These are phyloP conservation scores for Scaptodrosophila lebanonensis DNA, from an alignment of 1,140 invertebrate species.

Conservation along the genomic window DNA sequence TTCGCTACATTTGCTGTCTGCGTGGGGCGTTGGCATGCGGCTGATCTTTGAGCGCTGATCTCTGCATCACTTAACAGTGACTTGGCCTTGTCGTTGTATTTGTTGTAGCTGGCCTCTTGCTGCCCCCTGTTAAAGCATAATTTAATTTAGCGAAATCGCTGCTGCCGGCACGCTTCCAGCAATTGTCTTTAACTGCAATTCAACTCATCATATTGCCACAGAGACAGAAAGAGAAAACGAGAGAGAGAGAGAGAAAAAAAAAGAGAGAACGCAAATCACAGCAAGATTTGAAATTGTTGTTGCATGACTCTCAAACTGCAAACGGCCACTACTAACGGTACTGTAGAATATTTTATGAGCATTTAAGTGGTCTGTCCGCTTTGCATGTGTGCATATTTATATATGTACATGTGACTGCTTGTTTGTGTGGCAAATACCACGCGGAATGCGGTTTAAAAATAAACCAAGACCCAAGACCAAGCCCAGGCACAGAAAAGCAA, in stretches of 20 bases:
- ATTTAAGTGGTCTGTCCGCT: too few relatives aligned
- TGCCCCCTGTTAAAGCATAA: slow-evolving; percentile 52
- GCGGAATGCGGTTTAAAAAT: slow-evolving; percentile 72
- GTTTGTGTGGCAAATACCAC: slow-evolving; percentile 27
- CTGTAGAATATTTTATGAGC: slow-evolving; percentile 28
- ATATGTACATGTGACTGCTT: background rate
- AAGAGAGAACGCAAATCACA: slow-evolving; percentile 29
- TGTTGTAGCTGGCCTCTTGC: slow-evolving; percentile 31
- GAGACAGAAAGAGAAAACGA: too few relatives aligned
- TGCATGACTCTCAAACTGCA: slow-evolving; percentile 44
- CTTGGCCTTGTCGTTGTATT: slow-evolving; percentile 6
- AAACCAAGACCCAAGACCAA: slow-evolving; percentile 48
- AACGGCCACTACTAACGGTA: slow-evolving; percentile 55
- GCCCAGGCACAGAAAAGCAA: slow-evolving; percentile 32
- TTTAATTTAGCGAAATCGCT: slow-evolving; percentile 65
- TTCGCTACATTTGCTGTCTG: too few relatives aligned
- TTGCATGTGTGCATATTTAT: background rate
- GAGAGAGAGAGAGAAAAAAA: background rate
- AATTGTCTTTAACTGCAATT: slow-evolving; percentile 53
- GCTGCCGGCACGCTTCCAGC: too few relatives aligned
- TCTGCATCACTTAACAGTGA: slow-evolving; percentile 2
- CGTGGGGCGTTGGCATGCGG: slow-evolving; percentile 4
- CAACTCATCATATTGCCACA: slow-evolving; percentile 21
- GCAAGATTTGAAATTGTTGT: slow-evolving; percentile 7
- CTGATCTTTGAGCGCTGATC: background rate